Evolutionary conservation across 1,140 invertebrate species (phyloP), one percentile per base, ranked within the genome.

Genomic region (Brachionus calyciflorus): DNA sequence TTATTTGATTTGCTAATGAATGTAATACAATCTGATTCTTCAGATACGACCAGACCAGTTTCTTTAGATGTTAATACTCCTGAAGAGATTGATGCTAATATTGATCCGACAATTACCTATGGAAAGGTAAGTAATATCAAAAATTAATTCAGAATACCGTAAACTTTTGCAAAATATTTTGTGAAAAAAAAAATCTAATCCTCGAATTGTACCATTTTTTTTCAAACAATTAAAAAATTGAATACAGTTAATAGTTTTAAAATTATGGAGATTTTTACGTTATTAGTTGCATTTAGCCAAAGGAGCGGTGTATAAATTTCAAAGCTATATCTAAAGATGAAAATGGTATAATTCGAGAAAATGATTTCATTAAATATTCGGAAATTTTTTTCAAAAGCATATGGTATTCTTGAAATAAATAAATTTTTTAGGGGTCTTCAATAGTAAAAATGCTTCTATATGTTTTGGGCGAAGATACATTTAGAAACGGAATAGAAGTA

Each of bases 361-460:
- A n/a, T n/a, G n/a, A n/a, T n/a, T n/a, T n/a, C n/a, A n/a, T n/a
- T n/a, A n/a, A n/a, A n/a, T n/a, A n/a, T n/a, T n/a, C n/a, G n/a
- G n/a, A n/a, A n/a, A 49, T 40, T 40, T 2, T 17, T 40, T 44
- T 24, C 2, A 69, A 19, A 68, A 68, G n/a, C 19, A 2, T 26
- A 17, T 17, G n/a, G 3, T 41, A 73, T 37, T 73, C 17, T 51
- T 46, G 6, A 6, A 57, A 12, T 24, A 28, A 33, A 57, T 19
- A 28, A n/a, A n/a, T n/a, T n/a, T n/a, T 17, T 12, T 21, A 86
- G 91, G 92, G 93, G 24, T 92, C 92, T 26, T 91, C 92, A 0
- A 90, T 97, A 19, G 91, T 97, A 26, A 88, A 93, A 33, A 97
- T 97, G 94, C 93, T 96, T 91, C 89, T 91, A 76, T 90, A 93